Evolutionary conservation across 2,797 vertebrate genomes (phyloP).

Genomic region (Mormyrus hasselquistii): DNA sequence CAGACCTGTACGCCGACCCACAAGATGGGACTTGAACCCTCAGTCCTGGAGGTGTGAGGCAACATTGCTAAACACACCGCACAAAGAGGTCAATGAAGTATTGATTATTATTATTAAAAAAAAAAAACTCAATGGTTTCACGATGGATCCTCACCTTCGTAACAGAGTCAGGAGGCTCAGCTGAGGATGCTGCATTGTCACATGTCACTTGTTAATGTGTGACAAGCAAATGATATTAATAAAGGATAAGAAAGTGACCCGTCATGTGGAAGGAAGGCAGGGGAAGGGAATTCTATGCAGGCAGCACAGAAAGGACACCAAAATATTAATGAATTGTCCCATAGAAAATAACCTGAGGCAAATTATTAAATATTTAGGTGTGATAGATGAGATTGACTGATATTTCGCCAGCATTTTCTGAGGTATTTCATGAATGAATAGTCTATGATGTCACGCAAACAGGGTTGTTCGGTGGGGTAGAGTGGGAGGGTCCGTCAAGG

Average conservation of each 20-base stretch:
- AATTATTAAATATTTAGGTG: background rate
- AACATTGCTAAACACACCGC: background rate
- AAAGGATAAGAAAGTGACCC: background rate
- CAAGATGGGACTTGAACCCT: background rate
- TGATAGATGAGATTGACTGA: background rate
- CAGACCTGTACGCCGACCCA: background rate
- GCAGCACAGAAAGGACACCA: background rate
- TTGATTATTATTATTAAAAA: background rate
- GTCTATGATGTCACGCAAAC: background rate
- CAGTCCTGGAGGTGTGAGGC: background rate
- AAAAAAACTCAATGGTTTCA: background rate
- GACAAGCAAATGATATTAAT: background rate
- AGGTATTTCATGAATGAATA: slow-evolving; percentile 3
- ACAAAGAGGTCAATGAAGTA: no score
- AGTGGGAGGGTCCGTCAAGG: background rate
- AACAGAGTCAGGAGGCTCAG: background rate
- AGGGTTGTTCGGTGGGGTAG: background rate
- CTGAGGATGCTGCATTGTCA: background rate
- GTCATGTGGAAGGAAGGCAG: background rate
- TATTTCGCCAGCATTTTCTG: background rate
- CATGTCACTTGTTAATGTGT: background rate
- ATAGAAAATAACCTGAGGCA: background rate
- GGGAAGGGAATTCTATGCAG: background rate
- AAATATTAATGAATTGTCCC: slow-evolving; percentile 1
- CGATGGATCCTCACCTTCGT: background rate